These are phyloP conservation scores for Nemurella pictetii DNA, from an alignment of 2,888 invertebrate species.

Conservation along the genomic window DNA sequence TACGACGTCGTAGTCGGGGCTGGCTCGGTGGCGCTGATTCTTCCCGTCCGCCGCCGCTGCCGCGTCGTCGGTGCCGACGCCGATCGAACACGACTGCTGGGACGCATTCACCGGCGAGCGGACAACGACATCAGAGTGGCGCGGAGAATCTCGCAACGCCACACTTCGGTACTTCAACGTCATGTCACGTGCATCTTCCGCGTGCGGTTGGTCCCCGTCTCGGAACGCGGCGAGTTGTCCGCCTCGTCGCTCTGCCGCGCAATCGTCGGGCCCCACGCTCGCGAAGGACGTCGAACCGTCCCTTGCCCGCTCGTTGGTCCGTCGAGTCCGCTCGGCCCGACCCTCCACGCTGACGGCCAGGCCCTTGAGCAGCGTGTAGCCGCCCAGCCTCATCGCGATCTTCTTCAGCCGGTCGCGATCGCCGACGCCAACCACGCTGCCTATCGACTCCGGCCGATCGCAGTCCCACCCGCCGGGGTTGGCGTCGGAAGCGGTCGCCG, in stretches of 20 bases:
- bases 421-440: not conserved
- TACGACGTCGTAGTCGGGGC: too few species aligned
- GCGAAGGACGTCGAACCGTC: not conserved
- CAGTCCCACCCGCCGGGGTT: not conserved
- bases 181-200: too few species aligned
- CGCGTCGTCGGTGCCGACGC: not conserved
- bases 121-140: too few species aligned
- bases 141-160: too few species aligned
- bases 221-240: too few species aligned
- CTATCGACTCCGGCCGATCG: not conserved
- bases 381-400: not conserved
- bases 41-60: not conserved
- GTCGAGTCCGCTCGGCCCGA: not conserved
- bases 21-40: not conserved
- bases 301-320: not conserved
- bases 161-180: too few species aligned
- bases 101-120: too few species aligned
- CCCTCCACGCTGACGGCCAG: not conserved
- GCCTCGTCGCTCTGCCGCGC: too few species aligned
- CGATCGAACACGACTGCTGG: too few species aligned
- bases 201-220: too few species aligned
- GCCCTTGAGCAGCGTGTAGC: not conserved
- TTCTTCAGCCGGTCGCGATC: not conserved
- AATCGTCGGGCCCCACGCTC: not conserved
- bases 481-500: not conserved